Evolutionary conservation across 1,140 invertebrate species (phyloP).

Genomic region (Semibalanus balanoides): DNA sequence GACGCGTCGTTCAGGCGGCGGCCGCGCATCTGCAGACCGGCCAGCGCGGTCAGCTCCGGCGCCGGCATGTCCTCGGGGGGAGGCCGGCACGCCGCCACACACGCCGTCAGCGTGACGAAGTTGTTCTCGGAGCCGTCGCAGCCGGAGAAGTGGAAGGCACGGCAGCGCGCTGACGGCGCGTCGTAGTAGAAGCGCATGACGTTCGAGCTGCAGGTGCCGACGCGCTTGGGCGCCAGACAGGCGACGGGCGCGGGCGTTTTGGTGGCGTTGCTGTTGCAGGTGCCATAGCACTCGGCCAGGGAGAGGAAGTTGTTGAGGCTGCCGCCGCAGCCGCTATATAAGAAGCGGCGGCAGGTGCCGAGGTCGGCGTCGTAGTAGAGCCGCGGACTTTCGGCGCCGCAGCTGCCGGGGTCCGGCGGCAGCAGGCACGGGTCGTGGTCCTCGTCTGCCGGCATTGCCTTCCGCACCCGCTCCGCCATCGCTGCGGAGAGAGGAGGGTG

Average conservation of each 20-base stretch:
- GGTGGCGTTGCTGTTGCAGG: conserved; percentile 6
- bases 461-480: not conserved
- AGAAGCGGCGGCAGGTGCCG: conserved; percentile 29
- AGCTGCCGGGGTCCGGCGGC: conserved; percentile 43
- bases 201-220: not conserved
- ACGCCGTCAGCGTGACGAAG: conserved; percentile 29
- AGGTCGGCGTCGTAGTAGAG: conserved; percentile 31
- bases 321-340: conserved; percentile 33
- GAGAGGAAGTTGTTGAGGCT: conserved; percentile 32
- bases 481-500: not conserved
- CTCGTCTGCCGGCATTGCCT: not conserved
- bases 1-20: not conserved
- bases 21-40: not conserved
- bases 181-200: not conserved
- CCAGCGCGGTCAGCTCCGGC: not conserved
- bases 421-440: conserved; percentile 56
- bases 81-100: conserved; percentile 25
- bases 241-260: no score
- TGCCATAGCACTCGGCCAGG: conserved; percentile 8
- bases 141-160: conserved; percentile 19
- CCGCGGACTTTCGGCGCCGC: conserved; percentile 25
- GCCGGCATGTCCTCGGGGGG: conserved; percentile 22
- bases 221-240: not conserved
- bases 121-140: conserved; percentile 34
- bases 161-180: not conserved